Percentiles rank a stretch among this genome's conserved stretches.
These are phyloP conservation scores for Chirona hameri DNA, from an alignment of 2,888 invertebrate genomes.

Conservation along the genomic window DNA sequence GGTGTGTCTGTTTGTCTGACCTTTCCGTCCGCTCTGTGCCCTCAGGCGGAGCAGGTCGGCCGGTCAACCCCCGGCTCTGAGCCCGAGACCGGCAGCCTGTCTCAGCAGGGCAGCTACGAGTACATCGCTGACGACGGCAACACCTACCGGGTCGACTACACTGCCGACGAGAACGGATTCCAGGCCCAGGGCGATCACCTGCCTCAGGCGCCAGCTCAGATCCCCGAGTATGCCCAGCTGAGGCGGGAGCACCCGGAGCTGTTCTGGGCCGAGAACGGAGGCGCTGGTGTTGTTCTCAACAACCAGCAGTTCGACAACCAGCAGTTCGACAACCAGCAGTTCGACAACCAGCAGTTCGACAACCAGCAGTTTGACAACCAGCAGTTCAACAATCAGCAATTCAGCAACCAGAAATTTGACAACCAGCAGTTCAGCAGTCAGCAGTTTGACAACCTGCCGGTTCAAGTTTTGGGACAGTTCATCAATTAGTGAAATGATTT, in stretches of 20 bases:
- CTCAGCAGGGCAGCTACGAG: not conserved
- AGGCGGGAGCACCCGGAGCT: not conserved
- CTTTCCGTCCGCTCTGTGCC: too few species aligned
- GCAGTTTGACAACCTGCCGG: not conserved
- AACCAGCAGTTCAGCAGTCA: not conserved
- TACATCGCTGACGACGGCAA: not conserved
- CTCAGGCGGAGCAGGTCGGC: not conserved
- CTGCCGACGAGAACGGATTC: not conserved
- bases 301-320: not conserved
- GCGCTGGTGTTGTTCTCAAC: not conserved
- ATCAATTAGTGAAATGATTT: too few species aligned
- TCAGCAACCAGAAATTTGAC: too few species aligned
- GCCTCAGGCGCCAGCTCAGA: not conserved
- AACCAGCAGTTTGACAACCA: not conserved
- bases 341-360: not conserved
- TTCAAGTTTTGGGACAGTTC: too few species aligned
- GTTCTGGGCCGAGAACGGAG: not conserved
- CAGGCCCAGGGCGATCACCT: not conserved
- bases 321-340: not conserved
- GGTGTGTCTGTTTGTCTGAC: not conserved
- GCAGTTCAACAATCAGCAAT: not conserved
- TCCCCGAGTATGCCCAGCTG: conserved; percentile 5
- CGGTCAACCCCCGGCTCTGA: not conserved
- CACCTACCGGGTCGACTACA: not conserved
- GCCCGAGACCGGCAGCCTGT: not conserved